A percentile compares a stretch with the other conserved stretches of the same genome.
These are phyloP conservation scores for Platyrinchus mystaceus DNA, from an alignment of 2,797 vertebrate species.

Conservation along the genomic window DNA sequence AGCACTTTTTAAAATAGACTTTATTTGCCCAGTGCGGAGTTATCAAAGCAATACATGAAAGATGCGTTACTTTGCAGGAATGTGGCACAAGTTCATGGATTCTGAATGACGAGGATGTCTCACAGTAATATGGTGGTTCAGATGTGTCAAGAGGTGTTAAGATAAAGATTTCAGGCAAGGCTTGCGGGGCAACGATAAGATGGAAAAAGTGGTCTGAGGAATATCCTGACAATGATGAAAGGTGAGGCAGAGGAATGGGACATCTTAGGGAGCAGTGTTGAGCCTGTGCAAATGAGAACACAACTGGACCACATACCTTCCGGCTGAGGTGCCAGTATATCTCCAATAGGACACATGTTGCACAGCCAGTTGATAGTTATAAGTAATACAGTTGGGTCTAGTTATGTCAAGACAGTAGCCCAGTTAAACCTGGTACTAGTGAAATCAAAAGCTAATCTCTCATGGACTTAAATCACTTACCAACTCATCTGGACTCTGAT, in stretches of 20 bases:
- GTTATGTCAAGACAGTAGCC: not conserved
- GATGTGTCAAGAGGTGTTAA: not conserved
- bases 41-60: constrained; percentile 50
- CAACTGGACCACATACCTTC: not conserved
- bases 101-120: not conserved
- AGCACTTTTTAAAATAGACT: constrained; percentile 63
- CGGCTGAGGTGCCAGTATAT: not conserved
- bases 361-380: not conserved
- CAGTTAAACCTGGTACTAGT: not conserved
- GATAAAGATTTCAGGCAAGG: not conserved
- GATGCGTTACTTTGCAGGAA: not conserved
- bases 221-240: not conserved
- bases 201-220: not conserved
- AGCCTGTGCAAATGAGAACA: not conserved
- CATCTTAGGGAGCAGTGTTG: not conserved
- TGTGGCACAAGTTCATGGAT: not conserved
- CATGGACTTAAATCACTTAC: not conserved
- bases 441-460: not conserved
- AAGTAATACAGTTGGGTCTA: not conserved
- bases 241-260: not conserved
- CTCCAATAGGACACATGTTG: not conserved
- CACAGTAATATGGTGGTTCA: not conserved
- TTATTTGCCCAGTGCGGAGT: constrained; percentile 38
- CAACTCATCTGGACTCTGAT: not conserved
- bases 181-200: not conserved